phyloP scores from a whole-genome alignment of 2,797 vertebrate species.

The Pagetopsis macropterus region DNA sequence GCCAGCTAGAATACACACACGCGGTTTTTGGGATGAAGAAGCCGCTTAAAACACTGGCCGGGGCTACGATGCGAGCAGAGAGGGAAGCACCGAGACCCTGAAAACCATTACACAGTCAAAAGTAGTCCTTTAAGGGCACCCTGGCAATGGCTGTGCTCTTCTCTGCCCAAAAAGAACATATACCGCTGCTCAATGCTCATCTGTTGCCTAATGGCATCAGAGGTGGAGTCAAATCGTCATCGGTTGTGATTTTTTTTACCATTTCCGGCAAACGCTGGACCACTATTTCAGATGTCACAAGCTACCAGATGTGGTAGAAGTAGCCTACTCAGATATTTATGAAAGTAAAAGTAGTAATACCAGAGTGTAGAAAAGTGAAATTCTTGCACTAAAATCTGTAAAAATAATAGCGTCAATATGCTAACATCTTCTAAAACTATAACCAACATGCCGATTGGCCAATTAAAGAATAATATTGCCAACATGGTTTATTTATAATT shows the following conservation, averaged over 20 bases:
- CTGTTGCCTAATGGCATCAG: conserved; percentile 79
- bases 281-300: conserved; percentile 25
- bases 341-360: too few relatives aligned
- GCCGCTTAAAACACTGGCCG: conserved; percentile 14
- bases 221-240: conserved; percentile 74
- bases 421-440: too few relatives aligned
- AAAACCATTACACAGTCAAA: conserved; percentile 52
- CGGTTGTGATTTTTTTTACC: conserved; percentile 13
- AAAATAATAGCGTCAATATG: too few relatives aligned
- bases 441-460: too few relatives aligned
- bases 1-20: conserved; percentile 25
- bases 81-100: conserved; percentile 27
- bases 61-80: conserved; percentile 41
- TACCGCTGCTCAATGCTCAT: conserved; percentile 68
- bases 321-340: too few relatives aligned
- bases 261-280: conserved; percentile 67
- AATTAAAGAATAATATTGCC: too few relatives aligned
- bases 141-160: neutral
- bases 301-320: too few relatives aligned
- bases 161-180: conserved; percentile 27
- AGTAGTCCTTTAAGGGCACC: neutral
- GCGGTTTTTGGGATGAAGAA: neutral
- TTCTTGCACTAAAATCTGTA: too few relatives aligned
- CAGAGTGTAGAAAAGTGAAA: too few relatives aligned
- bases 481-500: too few relatives aligned